Base-by-base conservation (phyloP, 2,888 invertebrate genomes). In the Hymenopus coronatus region DNA sequence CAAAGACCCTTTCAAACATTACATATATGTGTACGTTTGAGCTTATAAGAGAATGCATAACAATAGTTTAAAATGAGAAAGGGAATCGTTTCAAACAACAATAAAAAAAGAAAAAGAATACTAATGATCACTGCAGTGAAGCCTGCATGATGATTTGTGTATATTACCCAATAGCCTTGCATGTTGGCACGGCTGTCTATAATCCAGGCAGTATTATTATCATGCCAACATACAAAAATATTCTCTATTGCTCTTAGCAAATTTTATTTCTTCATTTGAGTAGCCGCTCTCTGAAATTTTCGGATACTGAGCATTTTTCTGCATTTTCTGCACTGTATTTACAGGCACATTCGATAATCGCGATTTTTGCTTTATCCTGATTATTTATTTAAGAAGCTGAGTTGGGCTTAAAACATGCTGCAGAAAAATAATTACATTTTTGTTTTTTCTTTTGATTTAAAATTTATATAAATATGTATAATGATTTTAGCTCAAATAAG, bases 141-240 rank as follows among this genome's bases (percentile, higher is more conserved):
- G n/a, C 30, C 81, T 86, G 7, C 30, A 30, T 7, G 12, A 81
- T 14, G 46, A 27, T 86, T 25, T 86, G 54, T 86, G 30, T 28
- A 28, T n/a, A 85, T 2, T 27, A n/a, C 20, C 46, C 46, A 82
- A 82, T 82, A 33, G 82, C 82, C 82, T 87, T n/a, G 82, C 87
- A 82, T 87, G 87, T 87, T 82, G 25, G 28, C 54, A 28, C 81
- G 86, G 54, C 82, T 87, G 87, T 82, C 82, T 87, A 27, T 28
- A 30, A 33, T 28, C 82, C 25, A 30, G 40, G 87, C 82, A 8
- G 6, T 20, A 6, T 1, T 15, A 70, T 70, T 6, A 70, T 20
- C 54, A 70, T 70, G 54, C 54, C 25, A 70, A 20, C 15, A 20
- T 70, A 70, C 54, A 20, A 70, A 70, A 70, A 70, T 4, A 70